Evolutionary conservation across 2,113 vertebrate species (phyloP), one percentile per base, ranked within the genome.

Genomic region (Cottus gobio): DNA sequence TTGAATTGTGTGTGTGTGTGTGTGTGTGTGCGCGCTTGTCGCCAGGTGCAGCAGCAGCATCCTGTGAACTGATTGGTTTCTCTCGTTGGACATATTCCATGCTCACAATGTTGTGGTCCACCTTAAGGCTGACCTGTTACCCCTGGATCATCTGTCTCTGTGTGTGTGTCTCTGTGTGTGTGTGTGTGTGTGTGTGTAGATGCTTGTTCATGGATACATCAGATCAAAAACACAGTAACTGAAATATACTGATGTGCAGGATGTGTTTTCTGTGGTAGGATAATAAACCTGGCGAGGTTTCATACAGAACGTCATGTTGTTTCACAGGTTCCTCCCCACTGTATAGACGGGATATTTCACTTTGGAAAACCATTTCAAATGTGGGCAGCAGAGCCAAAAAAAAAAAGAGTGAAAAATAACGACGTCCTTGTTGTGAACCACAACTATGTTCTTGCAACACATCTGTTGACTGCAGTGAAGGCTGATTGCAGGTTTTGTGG

Each of bases 201-300:
- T 42, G 82, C 36, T 77, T 88, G 85, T 85, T 79, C 74, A 85
- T 87, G 83, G 71, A 86, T 57, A 56, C 62, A 69, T 50, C 52
- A 54, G 65, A 75, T 68, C 75, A 81, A 73, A 84, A 80, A 82
- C 42, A 2, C 70, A 69, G 78, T n/a, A 68, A 44, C 13, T 64
- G 78, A 72, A 82, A 75, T 58, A 63, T 36, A 77, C n/a, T n/a
- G 37, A 39, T 24, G 54, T 60, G 58, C 1, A 28, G 3, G 64
- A 24, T 39, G 58, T 30, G 12, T 67, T 64, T 58, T 28, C 44
- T 39, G 79, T 0, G 0, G 20, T 46, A 34, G 68, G 80, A 84
- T 82, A 71, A 79, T 84, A 77, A 75, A 84, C 39, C 24, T 11
- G 64, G 28, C 4, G 56, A 82, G 65, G 58, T 48, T 82, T 84